Evolutionary conservation across 2,113 vertebrate species (phyloP).

Genomic region (Myotis yumanensis): DNA sequence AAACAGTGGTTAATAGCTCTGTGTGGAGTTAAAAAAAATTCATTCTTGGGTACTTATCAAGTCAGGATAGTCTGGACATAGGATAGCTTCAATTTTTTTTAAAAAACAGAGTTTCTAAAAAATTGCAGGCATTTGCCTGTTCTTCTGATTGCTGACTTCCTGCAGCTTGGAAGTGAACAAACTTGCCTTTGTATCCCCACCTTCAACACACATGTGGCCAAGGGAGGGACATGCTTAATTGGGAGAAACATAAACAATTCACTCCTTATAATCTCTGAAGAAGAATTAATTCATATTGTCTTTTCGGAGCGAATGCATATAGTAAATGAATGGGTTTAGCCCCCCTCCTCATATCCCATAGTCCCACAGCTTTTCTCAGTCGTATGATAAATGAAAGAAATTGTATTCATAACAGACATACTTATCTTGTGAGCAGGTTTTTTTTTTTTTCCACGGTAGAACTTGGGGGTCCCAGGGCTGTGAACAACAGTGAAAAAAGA

Average conservation of each 20-base stretch:
- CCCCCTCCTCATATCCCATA: background rate
- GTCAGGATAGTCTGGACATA: background rate
- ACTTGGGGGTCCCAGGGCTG: background rate
- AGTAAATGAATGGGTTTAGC: background rate
- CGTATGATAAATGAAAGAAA: background rate
- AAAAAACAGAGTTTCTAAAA: slow-evolving; percentile 38
- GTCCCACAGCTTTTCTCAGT: background rate
- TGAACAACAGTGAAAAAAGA: background rate
- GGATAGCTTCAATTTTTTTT: background rate
- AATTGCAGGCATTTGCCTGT: background rate
- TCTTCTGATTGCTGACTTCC: slow-evolving; percentile 31
- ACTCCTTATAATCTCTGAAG: background rate
- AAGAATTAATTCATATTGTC: background rate
- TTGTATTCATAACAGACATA: background rate
- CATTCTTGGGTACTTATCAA: slow-evolving; percentile 13
- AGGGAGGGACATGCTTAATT: background rate
- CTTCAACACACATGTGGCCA: background rate
- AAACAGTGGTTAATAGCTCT: background rate
- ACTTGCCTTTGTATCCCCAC: background rate
- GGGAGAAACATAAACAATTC: background rate
- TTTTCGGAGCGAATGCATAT: background rate
- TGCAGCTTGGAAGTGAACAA: slow-evolving; percentile 13
- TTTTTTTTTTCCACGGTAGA: background rate
- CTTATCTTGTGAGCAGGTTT: background rate
- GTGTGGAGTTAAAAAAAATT: background rate